Conservation (phyloP, 1,140 invertebrate species). For the Lanistes nyassanus region DNA sequence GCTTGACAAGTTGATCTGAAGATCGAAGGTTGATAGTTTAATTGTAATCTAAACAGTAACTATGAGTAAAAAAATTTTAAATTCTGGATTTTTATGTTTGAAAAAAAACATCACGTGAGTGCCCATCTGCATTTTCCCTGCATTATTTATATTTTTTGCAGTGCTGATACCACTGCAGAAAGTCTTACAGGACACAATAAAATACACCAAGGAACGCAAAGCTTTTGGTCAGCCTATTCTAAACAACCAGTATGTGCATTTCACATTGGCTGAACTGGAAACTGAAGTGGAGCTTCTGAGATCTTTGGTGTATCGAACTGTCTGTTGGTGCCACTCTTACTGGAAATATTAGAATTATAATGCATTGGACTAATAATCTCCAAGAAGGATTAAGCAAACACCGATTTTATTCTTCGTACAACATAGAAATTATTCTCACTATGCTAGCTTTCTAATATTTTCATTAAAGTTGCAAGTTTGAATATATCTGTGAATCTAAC, state of each 20-base stretch:
- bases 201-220: conserved; percentile 69
- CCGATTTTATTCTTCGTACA: no score
- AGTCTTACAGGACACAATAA: conserved; percentile 68
- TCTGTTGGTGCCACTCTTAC: conserved; percentile 54
- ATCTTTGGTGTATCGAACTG: conserved; percentile 69
- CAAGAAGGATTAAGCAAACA: no score
- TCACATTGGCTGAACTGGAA: conserved; percentile 70
- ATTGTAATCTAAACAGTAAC: no score
- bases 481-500: no score
- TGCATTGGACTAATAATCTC: no score
- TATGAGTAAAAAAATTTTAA: no score
- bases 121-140: neutral
- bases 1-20: no score
- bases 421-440: no score
- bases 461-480: no score
- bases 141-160: conserved; percentile 36
- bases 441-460: no score
- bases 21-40: no score
- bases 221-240: conserved; percentile 71
- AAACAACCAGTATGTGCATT: conserved; percentile 72
- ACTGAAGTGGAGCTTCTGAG: conserved; percentile 71
- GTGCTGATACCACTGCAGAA: conserved; percentile 65
- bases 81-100: neutral
- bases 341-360: no score
- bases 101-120: neutral